These are phyloP conservation scores for Pelecanus crispus DNA, from an alignment of 2,113 vertebrate genomes.

Conservation along the genomic window DNA sequence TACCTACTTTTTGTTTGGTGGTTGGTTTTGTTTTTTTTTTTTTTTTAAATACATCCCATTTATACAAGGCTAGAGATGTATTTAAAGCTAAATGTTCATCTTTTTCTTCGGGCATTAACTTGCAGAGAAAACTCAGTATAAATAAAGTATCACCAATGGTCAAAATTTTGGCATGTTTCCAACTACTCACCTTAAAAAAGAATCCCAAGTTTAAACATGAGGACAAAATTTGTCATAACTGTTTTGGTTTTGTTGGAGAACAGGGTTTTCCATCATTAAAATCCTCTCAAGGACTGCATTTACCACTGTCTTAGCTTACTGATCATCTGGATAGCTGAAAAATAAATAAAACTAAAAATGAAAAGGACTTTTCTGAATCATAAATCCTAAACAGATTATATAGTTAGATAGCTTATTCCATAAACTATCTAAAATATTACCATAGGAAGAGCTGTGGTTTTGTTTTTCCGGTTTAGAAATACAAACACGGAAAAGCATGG, in stretches of 20 bases:
- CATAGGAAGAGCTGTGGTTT: not conserved
- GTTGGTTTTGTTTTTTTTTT: too few relatives aligned
- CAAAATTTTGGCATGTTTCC: not conserved
- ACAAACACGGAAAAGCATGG: rapidly evolving
- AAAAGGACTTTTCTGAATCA: not conserved
- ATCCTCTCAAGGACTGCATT: not conserved
- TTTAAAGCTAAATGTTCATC: not conserved
- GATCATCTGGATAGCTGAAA: not conserved
- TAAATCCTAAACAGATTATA: not conserved
- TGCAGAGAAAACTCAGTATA: not conserved
- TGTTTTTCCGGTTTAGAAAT: not conserved
- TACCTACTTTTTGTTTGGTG: not conserved
- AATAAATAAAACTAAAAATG: not conserved
- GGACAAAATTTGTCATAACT: not conserved
- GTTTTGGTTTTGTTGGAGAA: not conserved
- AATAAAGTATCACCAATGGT: not conserved
- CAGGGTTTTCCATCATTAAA: not conserved
- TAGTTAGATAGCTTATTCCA: not conserved
- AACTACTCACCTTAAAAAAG: not conserved
- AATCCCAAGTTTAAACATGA: not conserved
- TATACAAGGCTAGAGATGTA: not conserved
- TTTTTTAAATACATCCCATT: not conserved
- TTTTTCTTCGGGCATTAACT: not conserved
- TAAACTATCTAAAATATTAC: not conserved
- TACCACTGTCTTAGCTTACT: not conserved